Conservation (phyloP, 2,888 invertebrate genomes). For the Andricus quercusramuli region DNA sequence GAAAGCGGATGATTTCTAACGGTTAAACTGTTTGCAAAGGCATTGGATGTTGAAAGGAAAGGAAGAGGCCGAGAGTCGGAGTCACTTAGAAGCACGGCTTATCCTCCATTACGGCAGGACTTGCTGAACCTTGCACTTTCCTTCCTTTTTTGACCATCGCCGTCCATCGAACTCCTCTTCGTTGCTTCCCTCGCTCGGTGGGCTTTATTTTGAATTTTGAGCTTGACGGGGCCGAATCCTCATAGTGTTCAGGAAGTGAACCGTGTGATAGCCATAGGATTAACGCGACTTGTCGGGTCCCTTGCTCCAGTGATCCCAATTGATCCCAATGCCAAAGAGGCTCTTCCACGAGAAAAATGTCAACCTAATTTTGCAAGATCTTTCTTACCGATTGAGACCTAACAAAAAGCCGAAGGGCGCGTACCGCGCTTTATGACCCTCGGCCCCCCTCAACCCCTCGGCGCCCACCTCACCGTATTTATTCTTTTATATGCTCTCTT, state of each 20-base stretch:
- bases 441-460: conserved; percentile 6
- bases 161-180: conserved; percentile 51
- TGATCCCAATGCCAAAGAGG: conserved; percentile 59
- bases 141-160: conserved; percentile 9
- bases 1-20: not conserved
- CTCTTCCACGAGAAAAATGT: conserved; percentile 68
- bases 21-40: conserved; percentile 16
- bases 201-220: conserved; percentile 67
- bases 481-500: not conserved
- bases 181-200: conserved; percentile 50
- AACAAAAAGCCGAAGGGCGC: conserved; percentile 29
- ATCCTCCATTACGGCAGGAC: conserved; percentile 75
- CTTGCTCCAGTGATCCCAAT: conserved; percentile 62
- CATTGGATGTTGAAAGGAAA: conserved; percentile 17
- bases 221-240: conserved; percentile 58
- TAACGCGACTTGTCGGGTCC: conserved; percentile 65
- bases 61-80: conserved; percentile 51
- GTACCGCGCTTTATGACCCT: conserved; percentile 31
- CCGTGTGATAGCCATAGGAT: conserved; percentile 74
- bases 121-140: conserved; percentile 47
- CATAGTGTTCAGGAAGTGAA: conserved; percentile 68
- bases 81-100: conserved; percentile 71
- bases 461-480: not conserved
- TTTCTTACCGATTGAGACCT: conserved; percentile 59
- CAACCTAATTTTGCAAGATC: conserved; percentile 75